Conservation (phyloP, 64 coral and sea anemone species). For the Catalaphyllia jardinei region DNA sequence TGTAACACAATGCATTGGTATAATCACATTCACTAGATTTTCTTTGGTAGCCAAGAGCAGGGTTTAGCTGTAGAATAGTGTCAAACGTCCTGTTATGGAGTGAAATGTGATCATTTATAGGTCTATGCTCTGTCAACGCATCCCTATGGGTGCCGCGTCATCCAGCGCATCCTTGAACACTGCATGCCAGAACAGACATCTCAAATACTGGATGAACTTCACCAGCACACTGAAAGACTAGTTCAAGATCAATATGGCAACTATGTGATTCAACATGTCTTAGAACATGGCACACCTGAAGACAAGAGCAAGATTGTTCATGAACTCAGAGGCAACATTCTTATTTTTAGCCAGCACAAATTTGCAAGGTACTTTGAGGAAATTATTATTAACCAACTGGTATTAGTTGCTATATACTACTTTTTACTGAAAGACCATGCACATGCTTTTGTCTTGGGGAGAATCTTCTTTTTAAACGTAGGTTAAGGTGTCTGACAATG, state of each 20-base stretch:
- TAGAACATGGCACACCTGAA: slow-evolving; percentile 93
- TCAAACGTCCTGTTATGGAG: too few relatives aligned
- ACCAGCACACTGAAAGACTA: slow-evolving; percentile 89
- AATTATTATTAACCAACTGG: too few relatives aligned
- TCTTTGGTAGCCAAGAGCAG: too few relatives aligned
- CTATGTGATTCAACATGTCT: slow-evolving; percentile 98
- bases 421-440: too few relatives aligned
- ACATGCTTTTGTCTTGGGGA: too few relatives aligned
- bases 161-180: slow-evolving; percentile 95
- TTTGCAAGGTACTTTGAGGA: slow-evolving; percentile 84
- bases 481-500: too few relatives aligned
- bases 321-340: slow-evolving; percentile 85
- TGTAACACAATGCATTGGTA: too few relatives aligned
- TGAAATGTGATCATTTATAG: not conserved
- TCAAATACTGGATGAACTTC: slow-evolving; percentile 86
- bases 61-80: too few relatives aligned
- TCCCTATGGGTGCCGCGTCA: slow-evolving; percentile 96
- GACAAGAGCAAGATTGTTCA: slow-evolving; percentile 96
- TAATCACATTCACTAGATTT: too few relatives aligned
- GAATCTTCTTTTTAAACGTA: too few relatives aligned
- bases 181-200: slow-evolving; percentile 82
- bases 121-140: slow-evolving; percentile 93
- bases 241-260: slow-evolving; percentile 99
- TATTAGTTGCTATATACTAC: too few relatives aligned
- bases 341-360: slow-evolving; percentile 96